Base-by-base conservation (phyloP, 35 echinoderm and acorn worm genomes). In the Apostichopus californicus region DNA sequence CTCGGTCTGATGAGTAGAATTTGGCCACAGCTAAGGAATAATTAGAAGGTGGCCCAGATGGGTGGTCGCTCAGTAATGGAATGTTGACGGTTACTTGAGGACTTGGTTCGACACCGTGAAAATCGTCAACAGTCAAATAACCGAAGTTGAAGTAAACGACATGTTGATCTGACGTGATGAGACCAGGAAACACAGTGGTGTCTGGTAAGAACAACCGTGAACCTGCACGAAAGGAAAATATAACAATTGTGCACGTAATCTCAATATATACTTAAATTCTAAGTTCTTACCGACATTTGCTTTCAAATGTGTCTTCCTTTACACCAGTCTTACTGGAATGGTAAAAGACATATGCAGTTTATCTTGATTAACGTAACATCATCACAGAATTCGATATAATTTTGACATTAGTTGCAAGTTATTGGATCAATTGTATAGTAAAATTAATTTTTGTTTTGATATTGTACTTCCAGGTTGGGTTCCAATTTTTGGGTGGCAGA, bases 91-190 rank as follows among this genome's bases (percentile, higher is more conserved):
- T 46, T 46, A 46, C 28, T 25, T 46, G 14, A 79, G 9, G 77
- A 79, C 10, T 10, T 22, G 20, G 77, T n/a, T 79, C 23, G 14
- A 22, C 77, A 46, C 28, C 77, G 77, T 22, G 14, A 22, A 79
- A 79, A 5, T 79, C 77, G 21, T 79, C 77, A 10, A 24, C n/a
- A 18, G 20, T 46, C 20, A 79, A 25, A 46, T 25, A 79, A 79
- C 77, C 77, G 28, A 79, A 79, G 17, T 79, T 46, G 21, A 79
- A 25, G 77, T 79, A 79, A 11, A 79, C 77, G 77, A 79, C 77
- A 22, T 79, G 77, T 25, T 79, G 77, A 79, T 0, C 23, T 68
- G 64, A 68, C 3, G 11, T 68, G 64, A 68, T 68, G 8, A 9
- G 4, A 5, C 64, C 64, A 14, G 64, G 64, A 68, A 68, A 68